Base-by-base conservation (phyloP, 2,113 vertebrate genomes). In the Lepus timidus region DNA sequence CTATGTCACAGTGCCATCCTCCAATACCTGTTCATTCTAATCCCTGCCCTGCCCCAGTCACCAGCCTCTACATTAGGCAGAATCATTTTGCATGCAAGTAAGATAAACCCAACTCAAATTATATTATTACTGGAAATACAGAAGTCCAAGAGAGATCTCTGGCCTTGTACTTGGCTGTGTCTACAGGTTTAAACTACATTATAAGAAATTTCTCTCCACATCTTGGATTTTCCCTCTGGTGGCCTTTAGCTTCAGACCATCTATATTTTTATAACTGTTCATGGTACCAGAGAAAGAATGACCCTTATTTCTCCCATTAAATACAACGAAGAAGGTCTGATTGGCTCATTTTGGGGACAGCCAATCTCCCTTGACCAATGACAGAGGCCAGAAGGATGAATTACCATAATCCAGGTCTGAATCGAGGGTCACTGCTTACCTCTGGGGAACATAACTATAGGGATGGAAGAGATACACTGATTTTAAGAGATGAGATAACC, bases 231-330 rank as follows among this genome's bases (percentile, higher is more conserved):
- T 81, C 4, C 27, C 4, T 39, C 23, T 14, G 36, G 20, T 82
- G 6, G 11, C 36, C 65, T 92, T 85, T 85, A 71, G 12, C 27
- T 52, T 84, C 31, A 64, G 16, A 51, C 13, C 73, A 62, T 36
- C 62, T 95, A 7, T n/a, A 70, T 39, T 93, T 94, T 95, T 78
- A 52, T 68, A 82, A 81, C 13, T 61, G 11, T 36, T 75, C 27
- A 23, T 64, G 27, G 7, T 58, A 62, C 23, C 36, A 49, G 23
- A 44, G 29, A 74, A 80, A 90, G 67, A 61, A 81, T 79, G 62
- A 68, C 1, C 31, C 5, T 87, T 55, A 20, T 94, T 44, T 68
- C 33, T 58, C 58, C 51, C 17, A 49, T 83, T 25, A 82, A 1
- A 49, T 49, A 44, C n/a, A 17, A 11, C 55, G 33, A 44, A 55